These are phyloP conservation scores for Lucilia sericata DNA, from an alignment of 1,140 invertebrate species.

Conservation along the genomic window DNA sequence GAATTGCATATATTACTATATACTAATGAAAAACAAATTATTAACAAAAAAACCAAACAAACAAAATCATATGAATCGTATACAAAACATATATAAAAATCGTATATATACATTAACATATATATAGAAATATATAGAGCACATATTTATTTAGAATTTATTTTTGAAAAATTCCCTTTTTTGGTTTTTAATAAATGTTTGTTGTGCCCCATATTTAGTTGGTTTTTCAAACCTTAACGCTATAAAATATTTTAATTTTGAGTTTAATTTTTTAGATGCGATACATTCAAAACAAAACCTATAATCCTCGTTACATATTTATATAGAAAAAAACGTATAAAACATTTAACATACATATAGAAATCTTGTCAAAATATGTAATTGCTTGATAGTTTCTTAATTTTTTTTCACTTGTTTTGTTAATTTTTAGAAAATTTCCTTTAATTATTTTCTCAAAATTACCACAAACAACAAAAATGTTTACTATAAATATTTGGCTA, in stretches of 20 bases:
- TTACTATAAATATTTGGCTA: slow-evolving; percentile 21
- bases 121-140: slow-evolving; percentile 31
- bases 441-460: background rate
- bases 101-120: slow-evolving; percentile 23
- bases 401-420: background rate
- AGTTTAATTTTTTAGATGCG: background rate
- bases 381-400: background rate
- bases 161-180: background rate
- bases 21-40: slow-evolving; percentile 7
- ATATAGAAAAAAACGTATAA: background rate
- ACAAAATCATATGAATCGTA: slow-evolving; percentile 30
- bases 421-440: background rate
- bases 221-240: background rate
- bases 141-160: slow-evolving; percentile 10
- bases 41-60: background rate
- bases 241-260: background rate
- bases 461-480: background rate
- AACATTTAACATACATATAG: background rate
- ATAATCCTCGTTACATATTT: slow-evolving; percentile 6
- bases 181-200: background rate
- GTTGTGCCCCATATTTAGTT: background rate
- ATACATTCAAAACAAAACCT: background rate
- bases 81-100: slow-evolving; percentile 28
- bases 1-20: slow-evolving; percentile 39
- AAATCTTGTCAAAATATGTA: background rate